Evolutionary conservation across 2,113 vertebrate species (phyloP), one percentile per base, ranked within the genome.

Genomic region (Peromyscus leucopus): DNA sequence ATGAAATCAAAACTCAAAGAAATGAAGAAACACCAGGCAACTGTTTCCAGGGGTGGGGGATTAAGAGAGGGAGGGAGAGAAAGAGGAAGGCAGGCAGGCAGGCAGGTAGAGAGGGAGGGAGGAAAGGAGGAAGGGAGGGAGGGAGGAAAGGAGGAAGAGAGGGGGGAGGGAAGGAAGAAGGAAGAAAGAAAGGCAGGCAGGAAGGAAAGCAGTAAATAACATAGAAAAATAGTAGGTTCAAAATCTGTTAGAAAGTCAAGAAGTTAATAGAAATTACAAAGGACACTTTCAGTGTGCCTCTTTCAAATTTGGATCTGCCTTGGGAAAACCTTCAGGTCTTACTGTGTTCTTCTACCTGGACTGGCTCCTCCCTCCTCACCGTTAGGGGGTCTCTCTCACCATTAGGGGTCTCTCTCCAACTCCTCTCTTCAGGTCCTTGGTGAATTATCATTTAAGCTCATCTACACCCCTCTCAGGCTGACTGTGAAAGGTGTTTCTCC

Each of bases 1-100:
- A 61, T 61, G 2, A 89, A 97, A 83, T 19, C 67, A 71, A 65
- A 96, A 96, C 78, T 67, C 55, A 95, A 59, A 90, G n/a, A 26
- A 59, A 26, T 86, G 48, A 83, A 78, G 59, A 87, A n/a, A 19
- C 57, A 33, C 2, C 9, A 90, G 67, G 9, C 6, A 79, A 51
- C 11, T 86, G 17, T 69, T 86, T 46, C 12, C 24, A 8, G 33
- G 5, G 21, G 6, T 83, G 11, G 19, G 19, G 16, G 17, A 11
- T 80, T 36, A n/a, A n/a, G 9, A 19, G 22, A 28, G 26, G 24
- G 82, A 51, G 36, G 87, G 21, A 48, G 0, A 65, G 8, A 86
- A 28, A 4, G 10, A 65, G 10, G 57, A 28, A n/a, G 55, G 17
- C 15, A 28, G 13, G 5, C 6, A 28, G 48, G 76, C 1, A n/a